Evolutionary conservation across 2,888 invertebrate genomes (phyloP).

Genomic region (Ctena decussata): DNA sequence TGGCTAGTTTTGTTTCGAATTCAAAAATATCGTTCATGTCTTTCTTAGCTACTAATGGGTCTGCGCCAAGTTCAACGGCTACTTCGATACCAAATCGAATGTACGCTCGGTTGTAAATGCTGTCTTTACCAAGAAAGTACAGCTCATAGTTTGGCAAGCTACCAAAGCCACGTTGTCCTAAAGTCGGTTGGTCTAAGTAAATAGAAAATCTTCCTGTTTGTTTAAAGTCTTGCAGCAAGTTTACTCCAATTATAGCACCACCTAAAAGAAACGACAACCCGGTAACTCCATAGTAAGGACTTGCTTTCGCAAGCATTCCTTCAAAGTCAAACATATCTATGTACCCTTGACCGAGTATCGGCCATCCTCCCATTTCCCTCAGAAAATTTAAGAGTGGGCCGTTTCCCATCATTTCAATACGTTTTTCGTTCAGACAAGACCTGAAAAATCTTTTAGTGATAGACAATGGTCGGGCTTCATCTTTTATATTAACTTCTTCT

Average conservation of each 20-base stretch:
- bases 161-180: constrained; percentile 5
- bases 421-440: neutral
- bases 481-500: neutral
- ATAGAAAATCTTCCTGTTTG: neutral
- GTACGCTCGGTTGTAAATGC: neutral
- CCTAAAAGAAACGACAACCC: neutral
- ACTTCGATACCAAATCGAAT: neutral
- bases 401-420: neutral
- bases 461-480: neutral
- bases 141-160: neutral
- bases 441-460: neutral
- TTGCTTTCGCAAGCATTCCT: neutral
- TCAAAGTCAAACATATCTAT: neutral
- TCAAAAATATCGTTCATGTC: neutral
- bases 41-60: neutral
- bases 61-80: neutral
- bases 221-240: neutral
- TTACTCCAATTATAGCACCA: neutral
- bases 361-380: constrained; percentile 1
- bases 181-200: neutral
- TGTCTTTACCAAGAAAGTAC: neutral
- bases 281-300: neutral
- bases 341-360: neutral
- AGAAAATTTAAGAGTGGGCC: neutral
- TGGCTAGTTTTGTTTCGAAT: neutral